These are phyloP conservation scores for Prunella fulvescens DNA, from an alignment of 2,113 vertebrate genomes.

Conservation along the genomic window DNA sequence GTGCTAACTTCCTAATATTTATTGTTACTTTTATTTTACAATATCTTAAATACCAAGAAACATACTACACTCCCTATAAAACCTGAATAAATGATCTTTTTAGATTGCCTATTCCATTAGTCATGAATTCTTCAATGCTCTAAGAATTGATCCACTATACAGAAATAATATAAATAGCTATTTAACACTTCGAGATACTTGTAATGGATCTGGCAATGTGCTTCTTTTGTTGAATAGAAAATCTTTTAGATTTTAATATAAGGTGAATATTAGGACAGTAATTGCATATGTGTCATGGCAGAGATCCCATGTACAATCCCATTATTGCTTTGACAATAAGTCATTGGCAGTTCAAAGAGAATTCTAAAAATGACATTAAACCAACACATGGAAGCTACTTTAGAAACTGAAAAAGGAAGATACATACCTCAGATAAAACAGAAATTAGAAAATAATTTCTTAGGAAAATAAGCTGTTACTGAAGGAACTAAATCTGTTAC, in stretches of 20 bases:
- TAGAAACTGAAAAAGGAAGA: neutral
- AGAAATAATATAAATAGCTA: neutral
- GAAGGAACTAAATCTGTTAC: neutral
- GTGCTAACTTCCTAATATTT: neutral
- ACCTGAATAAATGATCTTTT: neutral
- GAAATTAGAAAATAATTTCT: neutral
- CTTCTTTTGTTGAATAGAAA: neutral
- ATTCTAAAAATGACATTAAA: neutral
- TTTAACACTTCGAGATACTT: neutral
- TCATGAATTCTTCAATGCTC: neutral
- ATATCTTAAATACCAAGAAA: neutral
- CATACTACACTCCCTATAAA: neutral
- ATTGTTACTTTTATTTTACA: neutral
- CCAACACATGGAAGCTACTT: neutral
- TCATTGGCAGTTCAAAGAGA: neutral
- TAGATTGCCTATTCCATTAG: neutral
- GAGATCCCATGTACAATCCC: neutral
- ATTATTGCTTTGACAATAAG: neutral
- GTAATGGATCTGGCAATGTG: neutral
- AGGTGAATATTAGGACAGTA: neutral
- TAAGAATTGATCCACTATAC: neutral
- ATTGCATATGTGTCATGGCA: neutral
- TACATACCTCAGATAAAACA: neutral
- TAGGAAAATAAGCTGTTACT: neutral
- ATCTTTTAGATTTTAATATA: neutral